A percentile compares a stretch with the other conserved stretches of the same genome.
Evolutionary conservation across 2,888 invertebrate genomes (phyloP).

Genomic region (Lasioglossum oenotherae): DNA sequence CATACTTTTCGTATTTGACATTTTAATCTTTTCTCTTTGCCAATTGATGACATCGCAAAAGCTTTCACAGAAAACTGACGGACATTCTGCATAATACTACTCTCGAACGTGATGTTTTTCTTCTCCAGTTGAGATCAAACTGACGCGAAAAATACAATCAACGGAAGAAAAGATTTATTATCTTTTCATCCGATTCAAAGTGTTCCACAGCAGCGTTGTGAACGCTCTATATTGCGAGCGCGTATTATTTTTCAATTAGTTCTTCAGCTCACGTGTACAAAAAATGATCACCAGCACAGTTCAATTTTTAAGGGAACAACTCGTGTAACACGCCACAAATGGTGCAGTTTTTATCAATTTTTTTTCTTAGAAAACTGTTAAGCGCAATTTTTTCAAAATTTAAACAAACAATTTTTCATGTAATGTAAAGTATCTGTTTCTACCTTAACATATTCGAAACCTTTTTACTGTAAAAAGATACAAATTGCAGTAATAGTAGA

Average conservation of each 20-base stretch:
- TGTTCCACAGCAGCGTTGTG: not conserved
- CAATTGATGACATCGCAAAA: not conserved
- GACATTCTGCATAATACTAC: not conserved
- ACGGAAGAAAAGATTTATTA: constrained; percentile 12
- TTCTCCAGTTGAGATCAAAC: not conserved
- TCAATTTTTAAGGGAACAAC: not conserved
- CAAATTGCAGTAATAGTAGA: too few species aligned
- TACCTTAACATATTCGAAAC: too few species aligned
- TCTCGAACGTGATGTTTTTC: not conserved
- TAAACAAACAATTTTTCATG: not conserved
- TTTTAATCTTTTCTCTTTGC: not conserved
- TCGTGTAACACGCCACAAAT: not conserved
- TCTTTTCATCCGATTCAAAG: not conserved
- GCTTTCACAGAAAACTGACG: not conserved
- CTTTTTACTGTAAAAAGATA: too few species aligned
- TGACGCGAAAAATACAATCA: not conserved
- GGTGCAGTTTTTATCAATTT: not conserved
- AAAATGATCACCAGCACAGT: not conserved
- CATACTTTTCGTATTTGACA: not conserved
- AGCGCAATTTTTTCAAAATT: not conserved
- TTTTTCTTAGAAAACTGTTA: not conserved
- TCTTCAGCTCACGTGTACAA: not conserved
- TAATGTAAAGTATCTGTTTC: too few species aligned
- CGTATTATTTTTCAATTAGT: constrained; percentile 14
- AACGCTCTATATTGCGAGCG: not conserved